Base-by-base conservation (phyloP, 2,888 invertebrate species). In the Eupithecia abbreviata region DNA sequence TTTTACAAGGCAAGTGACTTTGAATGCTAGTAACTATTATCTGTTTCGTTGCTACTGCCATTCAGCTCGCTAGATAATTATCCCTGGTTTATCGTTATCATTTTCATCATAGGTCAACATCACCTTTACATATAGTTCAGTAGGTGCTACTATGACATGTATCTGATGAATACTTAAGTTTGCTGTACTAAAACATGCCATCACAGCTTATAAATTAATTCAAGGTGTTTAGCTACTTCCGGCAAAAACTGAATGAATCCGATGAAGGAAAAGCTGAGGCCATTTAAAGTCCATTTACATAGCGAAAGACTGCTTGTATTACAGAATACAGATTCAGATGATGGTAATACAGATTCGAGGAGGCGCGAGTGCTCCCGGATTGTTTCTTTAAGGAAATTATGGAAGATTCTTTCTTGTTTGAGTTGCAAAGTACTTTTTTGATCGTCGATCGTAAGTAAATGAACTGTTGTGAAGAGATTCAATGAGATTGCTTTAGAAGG, bases 241-340 rank as follows among this genome's bases (percentile, higher is more conserved):
- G 41, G 12, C 41, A 41, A 41, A 65, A 41, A 13, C 12, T n/a
- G 9, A 58, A 62, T 47, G 77, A 73, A 78, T 80, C 80, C 82
- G 81, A 74, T 9, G 65, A 49, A 78, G 55, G 43, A 72, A 72
- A 82, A 80, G 72, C 81, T 69, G 66, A 51, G 72, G n/a, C 72
- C 74, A 76, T 79, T 81, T 80, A 75, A 75, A 71, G 73, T 41
- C 49, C 45, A 83, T 81, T 81, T 77, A 80, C 79, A 80, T 75
- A 77, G 76, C 43, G 66, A 74, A 62, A 65, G 49, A 72, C 70
- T 47, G 77, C 72, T 72, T 77, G 65, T 69, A 55, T 68, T 62
- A 43, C 41, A 51, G 45, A 69, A 72, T 74, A 68, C 69, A 55
- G 72, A 65, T 66, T 69, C 70, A 51, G 69, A 68, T 58, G 71